Evolutionary conservation across 2,113 vertebrate genomes (phyloP).

Genomic region (Neolamprologus hecqui): DNA sequence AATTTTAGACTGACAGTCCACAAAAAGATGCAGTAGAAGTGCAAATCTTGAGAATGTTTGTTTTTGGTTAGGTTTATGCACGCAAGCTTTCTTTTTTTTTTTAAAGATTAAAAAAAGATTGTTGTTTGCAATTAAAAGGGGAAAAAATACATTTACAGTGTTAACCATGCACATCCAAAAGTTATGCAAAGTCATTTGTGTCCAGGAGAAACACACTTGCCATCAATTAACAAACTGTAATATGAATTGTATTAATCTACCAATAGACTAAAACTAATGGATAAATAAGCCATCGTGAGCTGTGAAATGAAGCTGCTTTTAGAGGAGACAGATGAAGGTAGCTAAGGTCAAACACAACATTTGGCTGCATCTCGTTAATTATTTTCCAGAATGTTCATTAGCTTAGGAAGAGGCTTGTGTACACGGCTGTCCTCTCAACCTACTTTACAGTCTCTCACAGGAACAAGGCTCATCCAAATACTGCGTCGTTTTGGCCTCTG

Average conservation of each 20-base stretch:
- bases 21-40: background rate
- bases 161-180: background rate
- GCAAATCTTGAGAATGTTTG: background rate
- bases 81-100: accelerated
- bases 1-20: background rate
- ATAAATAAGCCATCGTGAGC: background rate
- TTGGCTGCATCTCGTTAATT: conserved; percentile 29
- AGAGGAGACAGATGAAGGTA: conserved; percentile 8
- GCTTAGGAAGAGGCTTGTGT: conserved; percentile 13
- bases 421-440: conserved; percentile 35
- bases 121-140: background rate
- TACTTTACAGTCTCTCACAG: conserved; percentile 45
- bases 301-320: background rate
- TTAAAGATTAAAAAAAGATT: background rate
- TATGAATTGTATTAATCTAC: background rate
- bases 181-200: background rate
- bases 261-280: background rate
- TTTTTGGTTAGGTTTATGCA: background rate
- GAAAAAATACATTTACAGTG: background rate
- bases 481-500: conserved; percentile 3
- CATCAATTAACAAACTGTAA: background rate
- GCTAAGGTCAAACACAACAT: conserved; percentile 21
- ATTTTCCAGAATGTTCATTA: conserved; percentile 41
- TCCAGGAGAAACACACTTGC: background rate
- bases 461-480: conserved; percentile 37